These are phyloP conservation scores for Sternarchorhynchus goeldii DNA, from an alignment of 2,797 vertebrate genomes.

Conservation along the genomic window DNA sequence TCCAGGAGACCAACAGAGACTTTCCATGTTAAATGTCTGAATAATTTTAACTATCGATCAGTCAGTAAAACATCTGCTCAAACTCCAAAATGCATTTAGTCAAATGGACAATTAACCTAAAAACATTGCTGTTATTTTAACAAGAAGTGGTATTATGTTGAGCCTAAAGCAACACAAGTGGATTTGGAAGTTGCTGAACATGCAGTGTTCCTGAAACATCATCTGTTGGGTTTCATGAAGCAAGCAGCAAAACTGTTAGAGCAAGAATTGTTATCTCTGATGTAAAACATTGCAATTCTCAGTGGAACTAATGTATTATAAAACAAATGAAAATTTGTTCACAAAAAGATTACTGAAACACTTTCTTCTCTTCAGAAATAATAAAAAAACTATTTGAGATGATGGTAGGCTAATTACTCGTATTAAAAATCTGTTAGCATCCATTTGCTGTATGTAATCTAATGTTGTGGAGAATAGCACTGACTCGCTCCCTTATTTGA, in stretches of 20 bases:
- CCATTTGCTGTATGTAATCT: conserved; percentile 13
- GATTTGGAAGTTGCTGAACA: too few species aligned
- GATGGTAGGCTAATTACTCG: conserved; percentile 8
- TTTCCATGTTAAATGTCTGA: conserved; percentile 2
- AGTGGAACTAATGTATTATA: not conserved
- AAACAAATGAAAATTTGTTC: too few species aligned
- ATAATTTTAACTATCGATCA: not conserved
- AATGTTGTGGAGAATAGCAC: conserved; percentile 21
- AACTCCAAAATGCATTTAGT: not conserved
- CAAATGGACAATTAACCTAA: too few species aligned
- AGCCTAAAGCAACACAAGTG: too few species aligned
- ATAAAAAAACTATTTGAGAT: not conserved
- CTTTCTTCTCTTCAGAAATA: not conserved
- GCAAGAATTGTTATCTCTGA: not conserved
- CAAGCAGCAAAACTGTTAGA: not conserved
- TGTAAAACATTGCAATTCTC: conserved; percentile 28
- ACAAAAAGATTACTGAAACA: not conserved
- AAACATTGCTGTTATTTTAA: not conserved
- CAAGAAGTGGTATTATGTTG: too few species aligned
- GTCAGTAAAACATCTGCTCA: not conserved
- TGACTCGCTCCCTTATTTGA: conserved; percentile 5
- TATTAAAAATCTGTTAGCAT: conserved; percentile 7
- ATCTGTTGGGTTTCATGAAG: not conserved
- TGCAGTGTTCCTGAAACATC: not conserved
- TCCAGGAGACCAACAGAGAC: conserved; percentile 2